phyloP scores from a whole-genome alignment of 1,140 invertebrate genomes.

The Pteromalus puparum region DNA sequence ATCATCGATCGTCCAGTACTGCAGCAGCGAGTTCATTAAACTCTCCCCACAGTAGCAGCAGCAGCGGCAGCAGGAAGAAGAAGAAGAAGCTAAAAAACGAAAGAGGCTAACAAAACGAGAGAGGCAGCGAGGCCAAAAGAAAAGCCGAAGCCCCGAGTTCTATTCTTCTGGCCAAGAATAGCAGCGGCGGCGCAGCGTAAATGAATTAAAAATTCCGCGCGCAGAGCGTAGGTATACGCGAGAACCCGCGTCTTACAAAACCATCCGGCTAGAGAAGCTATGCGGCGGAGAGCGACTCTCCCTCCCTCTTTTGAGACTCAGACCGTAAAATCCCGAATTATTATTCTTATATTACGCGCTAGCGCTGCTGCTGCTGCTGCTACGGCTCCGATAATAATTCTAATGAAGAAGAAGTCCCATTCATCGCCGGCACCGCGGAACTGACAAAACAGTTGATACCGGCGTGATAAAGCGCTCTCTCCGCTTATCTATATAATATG shows the following conservation, averaged over 20 bases:
- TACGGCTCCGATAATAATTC: slow-evolving; percentile 64
- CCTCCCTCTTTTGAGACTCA: background rate
- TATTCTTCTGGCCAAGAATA: slow-evolving; percentile 1
- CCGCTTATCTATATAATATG: background rate
- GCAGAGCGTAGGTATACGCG: no score
- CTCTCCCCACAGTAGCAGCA: background rate
- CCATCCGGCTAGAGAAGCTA: background rate
- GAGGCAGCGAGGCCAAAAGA: background rate
- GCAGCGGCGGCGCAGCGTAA: background rate
- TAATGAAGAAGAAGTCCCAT: slow-evolving; percentile 72
- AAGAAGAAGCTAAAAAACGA: background rate
- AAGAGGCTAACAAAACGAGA: background rate
- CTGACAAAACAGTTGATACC: slow-evolving; percentile 75
- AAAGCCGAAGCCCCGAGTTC: background rate
- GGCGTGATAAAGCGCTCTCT: slow-evolving; percentile 66
- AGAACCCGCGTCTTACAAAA: background rate
- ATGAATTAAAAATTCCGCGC: slow-evolving; percentile 3
- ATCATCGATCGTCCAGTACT: background rate
- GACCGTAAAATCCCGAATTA: slow-evolving; percentile 46
- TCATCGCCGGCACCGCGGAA: slow-evolving; percentile 65
- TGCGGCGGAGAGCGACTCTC: no score
- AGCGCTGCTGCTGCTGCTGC: background rate
- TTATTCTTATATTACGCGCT: slow-evolving; percentile 59
- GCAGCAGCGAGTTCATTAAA: background rate
- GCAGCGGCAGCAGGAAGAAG: background rate